Conservation (phyloP, 2,113 vertebrate species). For the Neoarius graeffei region DNA sequence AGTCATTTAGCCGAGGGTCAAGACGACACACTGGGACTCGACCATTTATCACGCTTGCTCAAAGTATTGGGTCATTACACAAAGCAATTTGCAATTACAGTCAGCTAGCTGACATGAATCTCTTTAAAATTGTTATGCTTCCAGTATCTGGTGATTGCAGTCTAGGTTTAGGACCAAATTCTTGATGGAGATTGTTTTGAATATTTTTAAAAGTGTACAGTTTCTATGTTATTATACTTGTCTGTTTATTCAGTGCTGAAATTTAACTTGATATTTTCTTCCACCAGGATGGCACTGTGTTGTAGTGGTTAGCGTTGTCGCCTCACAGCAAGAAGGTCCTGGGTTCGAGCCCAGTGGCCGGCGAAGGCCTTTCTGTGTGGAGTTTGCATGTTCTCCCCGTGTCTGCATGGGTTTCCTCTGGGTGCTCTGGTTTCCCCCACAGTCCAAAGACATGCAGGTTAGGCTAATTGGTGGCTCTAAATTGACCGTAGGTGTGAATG, state of each 20-base stretch:
- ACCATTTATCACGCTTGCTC: slow-evolving; percentile 53
- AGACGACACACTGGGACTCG: slow-evolving; percentile 36
- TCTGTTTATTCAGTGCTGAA: not conserved
- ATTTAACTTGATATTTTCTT: not conserved
- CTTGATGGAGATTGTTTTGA: not conserved
- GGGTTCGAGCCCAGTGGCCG: too few relatives aligned
- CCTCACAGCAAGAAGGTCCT: too few relatives aligned
- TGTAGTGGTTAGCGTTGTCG: not conserved
- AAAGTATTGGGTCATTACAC: slow-evolving; percentile 54
- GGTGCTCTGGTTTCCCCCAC: too few relatives aligned
- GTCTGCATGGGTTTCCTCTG: too few relatives aligned
- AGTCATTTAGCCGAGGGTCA: slow-evolving; percentile 44
- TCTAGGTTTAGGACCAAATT: not conserved
- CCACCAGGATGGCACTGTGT: too few relatives aligned
- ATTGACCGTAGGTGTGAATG: too few relatives aligned
- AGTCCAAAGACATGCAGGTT: too few relatives aligned
- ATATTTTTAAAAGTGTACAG: not conserved
- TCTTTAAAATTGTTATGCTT: slow-evolving; percentile 34
- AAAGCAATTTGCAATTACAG: slow-evolving; percentile 38
- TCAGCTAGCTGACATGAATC: slow-evolving; percentile 23
- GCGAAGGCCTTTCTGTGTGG: too few relatives aligned
- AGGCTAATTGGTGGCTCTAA: too few relatives aligned
- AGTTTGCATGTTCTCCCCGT: too few relatives aligned
- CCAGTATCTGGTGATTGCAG: not conserved
- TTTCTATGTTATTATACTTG: not conserved